Evolutionary conservation across 2,113 vertebrate species (phyloP).

Genomic region (Pionites leucogaster): DNA sequence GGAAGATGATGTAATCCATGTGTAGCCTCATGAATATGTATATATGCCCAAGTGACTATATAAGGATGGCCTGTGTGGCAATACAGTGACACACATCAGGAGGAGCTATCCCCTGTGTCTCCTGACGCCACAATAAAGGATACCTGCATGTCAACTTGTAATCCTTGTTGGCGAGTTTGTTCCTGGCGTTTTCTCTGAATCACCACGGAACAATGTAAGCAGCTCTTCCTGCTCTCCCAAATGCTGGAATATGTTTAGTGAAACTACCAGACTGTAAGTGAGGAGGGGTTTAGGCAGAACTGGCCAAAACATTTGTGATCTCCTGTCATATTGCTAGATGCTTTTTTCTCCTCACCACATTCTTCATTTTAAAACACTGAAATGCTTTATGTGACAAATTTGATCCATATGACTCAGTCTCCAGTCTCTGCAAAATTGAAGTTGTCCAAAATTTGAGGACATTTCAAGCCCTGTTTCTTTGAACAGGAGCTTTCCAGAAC

Average conservation of each 20-base stretch:
- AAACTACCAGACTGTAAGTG: not conserved
- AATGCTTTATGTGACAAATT: not conserved
- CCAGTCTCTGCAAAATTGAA: not conserved
- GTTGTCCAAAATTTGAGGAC: not conserved
- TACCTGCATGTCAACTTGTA: too few relatives aligned
- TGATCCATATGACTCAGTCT: not conserved
- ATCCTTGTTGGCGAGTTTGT: too few relatives aligned
- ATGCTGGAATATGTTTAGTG: not conserved
- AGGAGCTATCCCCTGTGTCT: too few relatives aligned
- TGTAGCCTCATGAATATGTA: too few relatives aligned
- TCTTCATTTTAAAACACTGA: not conserved
- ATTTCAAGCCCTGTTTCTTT: not conserved
- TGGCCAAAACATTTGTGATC: not conserved
- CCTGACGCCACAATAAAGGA: too few relatives aligned
- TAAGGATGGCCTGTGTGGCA: too few relatives aligned
- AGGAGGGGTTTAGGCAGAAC: not conserved
- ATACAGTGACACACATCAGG: too few relatives aligned
- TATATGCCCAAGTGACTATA: too few relatives aligned
- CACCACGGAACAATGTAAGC: not conserved
- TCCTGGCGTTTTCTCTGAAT: too few relatives aligned
- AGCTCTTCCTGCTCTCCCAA: rapidly evolving
- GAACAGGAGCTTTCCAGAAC: not conserved
- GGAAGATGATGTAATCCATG: too few relatives aligned
- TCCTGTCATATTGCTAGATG: not conserved
- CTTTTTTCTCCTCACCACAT: rapidly evolving